These are phyloP conservation scores for Clavelina lepadiformis DNA, from an alignment of 23 tunicate species.

Conservation along the genomic window DNA sequence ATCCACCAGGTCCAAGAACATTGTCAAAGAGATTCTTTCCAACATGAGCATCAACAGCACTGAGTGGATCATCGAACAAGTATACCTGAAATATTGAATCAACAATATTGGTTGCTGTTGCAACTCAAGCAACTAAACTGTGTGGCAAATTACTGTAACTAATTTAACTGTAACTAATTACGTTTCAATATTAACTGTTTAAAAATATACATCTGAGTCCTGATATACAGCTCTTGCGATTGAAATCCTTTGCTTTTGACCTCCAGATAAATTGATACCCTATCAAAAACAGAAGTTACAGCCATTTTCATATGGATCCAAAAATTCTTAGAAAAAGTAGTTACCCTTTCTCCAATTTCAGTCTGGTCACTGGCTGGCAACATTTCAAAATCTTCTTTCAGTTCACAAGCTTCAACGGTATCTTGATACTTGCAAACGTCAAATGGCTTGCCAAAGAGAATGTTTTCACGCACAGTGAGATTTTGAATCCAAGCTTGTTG, in stretches of 20 bases:
- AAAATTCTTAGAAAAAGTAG: no score
- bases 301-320: no score
- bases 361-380: conserved; percentile 73
- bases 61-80: conserved; percentile 94
- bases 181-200: no score
- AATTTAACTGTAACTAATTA: no score
- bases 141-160: no score
- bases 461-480: conserved; percentile 58
- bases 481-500: conserved; percentile 93
- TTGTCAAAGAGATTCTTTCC: conserved; percentile 89
- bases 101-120: no score
- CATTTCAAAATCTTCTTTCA: conserved; percentile 67
- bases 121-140: no score
- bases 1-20: conserved; percentile 88
- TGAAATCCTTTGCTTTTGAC: conserved; percentile 97
- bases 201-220: conserved; percentile 92
- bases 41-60: conserved; percentile 98
- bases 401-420: conserved; percentile 49
- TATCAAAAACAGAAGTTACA: no score
- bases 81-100: conserved; percentile 43
- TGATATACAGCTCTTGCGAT: conserved; percentile 98
- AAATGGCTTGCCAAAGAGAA: conserved; percentile 43
- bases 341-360: conserved; percentile 84
- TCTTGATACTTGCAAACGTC: conserved; percentile 32
- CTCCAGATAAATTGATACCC: conserved; percentile 98